These are phyloP conservation scores for Tillus elongatus DNA, from an alignment of 2,888 invertebrate genomes.

Conservation along the genomic window DNA sequence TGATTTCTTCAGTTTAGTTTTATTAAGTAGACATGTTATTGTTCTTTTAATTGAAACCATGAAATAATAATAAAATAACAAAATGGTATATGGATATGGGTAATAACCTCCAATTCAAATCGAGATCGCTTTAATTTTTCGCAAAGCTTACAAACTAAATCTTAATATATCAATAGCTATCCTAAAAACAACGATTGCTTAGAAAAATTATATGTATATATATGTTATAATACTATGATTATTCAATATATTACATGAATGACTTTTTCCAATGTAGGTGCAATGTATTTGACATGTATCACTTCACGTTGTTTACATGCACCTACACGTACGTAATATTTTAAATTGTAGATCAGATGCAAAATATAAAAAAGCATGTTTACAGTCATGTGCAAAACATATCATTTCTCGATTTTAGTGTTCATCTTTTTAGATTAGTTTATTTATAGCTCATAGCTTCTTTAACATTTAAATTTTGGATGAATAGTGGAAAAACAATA, in stretches of 20 bases:
- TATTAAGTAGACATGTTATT: too few species aligned
- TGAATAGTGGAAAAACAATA: too few species aligned
- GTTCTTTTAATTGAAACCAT: too few species aligned
- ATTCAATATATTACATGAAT: slow-evolving; percentile 41
- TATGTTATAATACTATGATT: slow-evolving; percentile 41
- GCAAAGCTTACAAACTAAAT: slow-evolving; percentile 44
- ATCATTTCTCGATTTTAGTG: slow-evolving; percentile 21
- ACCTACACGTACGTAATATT: slow-evolving; percentile 24
- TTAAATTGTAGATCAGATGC: slow-evolving; percentile 31
- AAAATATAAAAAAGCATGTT: slow-evolving; percentile 41
- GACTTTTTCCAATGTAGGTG: slow-evolving; percentile 36
- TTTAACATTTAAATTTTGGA: too few species aligned
- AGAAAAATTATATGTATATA: slow-evolving; percentile 45
- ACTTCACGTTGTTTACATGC: slow-evolving; percentile 29
- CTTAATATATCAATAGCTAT: slow-evolving; percentile 42
- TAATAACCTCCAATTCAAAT: slow-evolving; percentile 34
- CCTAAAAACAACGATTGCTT: slow-evolving; percentile 45
- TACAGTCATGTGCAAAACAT: slow-evolving; percentile 40
- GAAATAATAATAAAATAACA: too few species aligned
- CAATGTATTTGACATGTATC: slow-evolving; percentile 33
- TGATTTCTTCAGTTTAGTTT: too few species aligned
- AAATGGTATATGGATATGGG: too few species aligned
- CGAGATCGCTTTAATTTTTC: slow-evolving; percentile 43
- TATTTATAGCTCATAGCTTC: slow-evolving; percentile 22
- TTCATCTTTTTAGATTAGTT: slow-evolving; percentile 17